Base-by-base conservation (phyloP, 2,113 vertebrate species). In the Thryonomys swinderianus region DNA sequence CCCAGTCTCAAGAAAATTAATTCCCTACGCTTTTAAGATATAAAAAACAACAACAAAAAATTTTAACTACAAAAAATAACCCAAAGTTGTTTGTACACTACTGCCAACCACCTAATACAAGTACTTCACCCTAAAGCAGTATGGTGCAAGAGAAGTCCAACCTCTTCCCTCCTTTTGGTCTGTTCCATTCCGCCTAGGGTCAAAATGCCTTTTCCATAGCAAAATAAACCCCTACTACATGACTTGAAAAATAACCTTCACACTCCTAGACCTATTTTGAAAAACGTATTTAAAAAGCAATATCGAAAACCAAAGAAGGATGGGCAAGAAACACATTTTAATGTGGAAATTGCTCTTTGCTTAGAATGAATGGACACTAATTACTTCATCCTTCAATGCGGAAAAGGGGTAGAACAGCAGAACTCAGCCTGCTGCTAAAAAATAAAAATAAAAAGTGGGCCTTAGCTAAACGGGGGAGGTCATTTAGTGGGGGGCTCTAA, bases 181-280 rank as follows among this genome's bases (percentile, higher is more conserved):
- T 2, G 12, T 66, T 87, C 82, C 92, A 90, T 30, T 96, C 81
- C 40, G 76, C 66, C 74, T 82, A 66, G 34, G 81, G 93, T 67
- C 40, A 93, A 96, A 94, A 85, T 61, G 80, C 80, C 81, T 91
- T 74, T 93, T 95, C 81, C 81, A 78, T 13, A 69, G 61, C 84
- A 80, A 93, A 84, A 81, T 27, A 94, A 84, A 95, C 80, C 79
- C 73, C 1, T 13, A 87, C 93, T 91, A 96, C 66, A 67, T 81
- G 94, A 96, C 87, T 79, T 82, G 80, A 88, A 95, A n/a, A 93
- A 93, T 57, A 73, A 69, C 88, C 91, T 88, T 96, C 88, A 91
- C 11, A 61, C 23, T 88, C 51, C 67, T 64, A 94, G 14, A 80
- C 16, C 73, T 94, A 74, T 34, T 79, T 91, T 37, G 37, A 69